A percentile compares a stretch with the other conserved stretches of the same genome.
These are phyloP conservation scores for Orussus abietinus DNA, from an alignment of 1,140 invertebrate species.

Conservation along the genomic window DNA sequence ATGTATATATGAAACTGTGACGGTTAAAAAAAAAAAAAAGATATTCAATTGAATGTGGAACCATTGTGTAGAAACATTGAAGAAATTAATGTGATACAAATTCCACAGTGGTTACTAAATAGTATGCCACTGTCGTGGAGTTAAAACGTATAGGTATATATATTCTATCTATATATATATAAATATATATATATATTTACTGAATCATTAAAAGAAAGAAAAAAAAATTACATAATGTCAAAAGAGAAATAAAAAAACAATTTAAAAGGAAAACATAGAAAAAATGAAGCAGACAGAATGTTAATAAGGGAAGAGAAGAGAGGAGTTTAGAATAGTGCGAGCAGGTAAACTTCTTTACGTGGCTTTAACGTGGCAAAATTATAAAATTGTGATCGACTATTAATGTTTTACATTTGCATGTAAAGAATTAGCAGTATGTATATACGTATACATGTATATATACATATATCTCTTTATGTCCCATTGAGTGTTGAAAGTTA, in stretches of 20 bases:
- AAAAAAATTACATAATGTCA: conserved; percentile 24
- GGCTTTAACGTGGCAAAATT: conserved; percentile 12
- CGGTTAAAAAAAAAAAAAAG: neutral
- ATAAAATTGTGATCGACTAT: conserved; percentile 4
- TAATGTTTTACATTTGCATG: conserved; percentile 9
- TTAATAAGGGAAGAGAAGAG: conserved; percentile 5
- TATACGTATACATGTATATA: conserved; percentile 6
- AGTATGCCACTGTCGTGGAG: conserved; percentile 11
- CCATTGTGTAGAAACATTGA: conserved; percentile 22
- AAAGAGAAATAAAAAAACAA: conserved; percentile 16
- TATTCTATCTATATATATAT: conserved; percentile 19
- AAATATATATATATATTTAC: conserved; percentile 25
- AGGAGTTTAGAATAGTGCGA: conserved; percentile 5
- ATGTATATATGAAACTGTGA: neutral
- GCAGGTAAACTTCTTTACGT: conserved; percentile 13
- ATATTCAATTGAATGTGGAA: conserved; percentile 10
- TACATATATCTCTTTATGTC: no score
- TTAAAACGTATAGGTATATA: no score
- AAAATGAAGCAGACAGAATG: conserved; percentile 8
- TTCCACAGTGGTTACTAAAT: conserved; percentile 25
- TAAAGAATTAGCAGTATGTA: conserved; percentile 2
- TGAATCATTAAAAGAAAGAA: conserved; percentile 23
- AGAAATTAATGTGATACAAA: conserved; percentile 36
- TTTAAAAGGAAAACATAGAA: conserved; percentile 21
- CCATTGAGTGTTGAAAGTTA: no score